These are phyloP conservation scores for Merodon equestris DNA, from an alignment of 2,888 invertebrate species.

Conservation along the genomic window DNA sequence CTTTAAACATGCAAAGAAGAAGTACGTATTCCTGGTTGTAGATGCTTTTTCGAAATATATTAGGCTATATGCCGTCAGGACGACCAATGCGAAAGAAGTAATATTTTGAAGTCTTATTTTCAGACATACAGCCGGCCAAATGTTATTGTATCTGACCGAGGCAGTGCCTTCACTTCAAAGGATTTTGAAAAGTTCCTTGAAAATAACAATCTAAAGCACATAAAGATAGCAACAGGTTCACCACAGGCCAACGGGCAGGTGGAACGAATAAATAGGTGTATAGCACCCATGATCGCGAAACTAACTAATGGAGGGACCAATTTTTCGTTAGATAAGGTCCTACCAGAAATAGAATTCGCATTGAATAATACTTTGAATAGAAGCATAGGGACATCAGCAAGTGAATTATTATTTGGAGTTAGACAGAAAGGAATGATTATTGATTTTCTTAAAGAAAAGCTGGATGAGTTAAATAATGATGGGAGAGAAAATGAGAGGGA, in stretches of 20 bases:
- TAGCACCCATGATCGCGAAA: not conserved
- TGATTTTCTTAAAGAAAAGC: slow-evolving; percentile 7
- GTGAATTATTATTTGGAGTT: slow-evolving; percentile 16
- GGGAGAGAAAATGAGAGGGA: not conserved
- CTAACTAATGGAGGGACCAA: not conserved
- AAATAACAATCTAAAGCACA: not conserved
- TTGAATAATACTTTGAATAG: slow-evolving; percentile 12
- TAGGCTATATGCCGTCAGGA: slow-evolving; percentile 20
- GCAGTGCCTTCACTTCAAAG: slow-evolving; percentile 21
- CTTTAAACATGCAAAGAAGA: slow-evolving; percentile 7
- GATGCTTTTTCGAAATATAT: slow-evolving; percentile 25
- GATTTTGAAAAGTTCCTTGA: slow-evolving; percentile 11
- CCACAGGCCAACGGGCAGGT: slow-evolving; percentile 9
- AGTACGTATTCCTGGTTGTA: slow-evolving; percentile 13
- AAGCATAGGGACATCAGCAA: slow-evolving; percentile 15
- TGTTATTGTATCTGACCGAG: slow-evolving; percentile 13
- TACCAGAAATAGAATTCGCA: slow-evolving; percentile 14
- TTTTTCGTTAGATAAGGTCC: slow-evolving; percentile 2
- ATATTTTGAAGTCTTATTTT: slow-evolving; percentile 9
- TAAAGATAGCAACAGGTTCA: slow-evolving; percentile 6
- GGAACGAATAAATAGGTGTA: not conserved
- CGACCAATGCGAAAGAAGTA: slow-evolving; percentile 10
- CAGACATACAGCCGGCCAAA: slow-evolving; percentile 12
- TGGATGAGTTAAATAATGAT: not conserved
- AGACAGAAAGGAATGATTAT: slow-evolving; percentile 4